Percentiles rank a stretch among this genome's conserved stretches.
Conservation (phyloP, 2,113 vertebrate species). For the Cephalopholis sonnerati region DNA sequence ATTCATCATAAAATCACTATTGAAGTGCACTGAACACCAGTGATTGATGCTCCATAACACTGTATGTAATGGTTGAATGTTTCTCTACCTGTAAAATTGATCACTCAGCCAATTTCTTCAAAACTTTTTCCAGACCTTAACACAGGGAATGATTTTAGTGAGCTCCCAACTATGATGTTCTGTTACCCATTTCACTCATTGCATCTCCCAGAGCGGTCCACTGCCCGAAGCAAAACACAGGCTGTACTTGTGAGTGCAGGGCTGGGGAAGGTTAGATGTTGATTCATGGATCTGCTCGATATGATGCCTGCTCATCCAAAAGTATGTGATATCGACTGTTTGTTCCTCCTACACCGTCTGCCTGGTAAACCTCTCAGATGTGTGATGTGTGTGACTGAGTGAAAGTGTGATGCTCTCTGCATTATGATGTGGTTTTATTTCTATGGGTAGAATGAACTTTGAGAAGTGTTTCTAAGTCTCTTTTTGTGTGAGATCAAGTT, state of each 20-base stretch:
- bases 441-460: background rate
- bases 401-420: slow-evolving; percentile 16
- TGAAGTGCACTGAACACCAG: background rate
- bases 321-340: slow-evolving; percentile 52
- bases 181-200: slow-evolving; percentile 24
- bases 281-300: slow-evolving; percentile 44
- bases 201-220: background rate
- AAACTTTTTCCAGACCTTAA: background rate
- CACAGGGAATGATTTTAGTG: background rate
- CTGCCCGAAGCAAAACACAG: slow-evolving; percentile 38
- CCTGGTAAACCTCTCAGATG: slow-evolving; percentile 2
- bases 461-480: background rate
- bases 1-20: background rate
- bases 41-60: background rate
- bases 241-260: slow-evolving; percentile 12
- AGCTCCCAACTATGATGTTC: slow-evolving; percentile 4
- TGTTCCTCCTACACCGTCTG: slow-evolving; percentile 43
- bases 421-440: slow-evolving; percentile 4
- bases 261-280: slow-evolving; percentile 39
- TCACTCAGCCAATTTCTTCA: background rate
- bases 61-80: background rate
- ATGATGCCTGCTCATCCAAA: slow-evolving; percentile 46
- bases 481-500: background rate
- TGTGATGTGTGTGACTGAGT: slow-evolving; percentile 28
- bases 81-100: background rate